Percentiles rank a stretch among this genome's conserved stretches.
Evolutionary conservation across 2,113 vertebrate species (phyloP).

Genomic region (Pseudolaguvia tuberculata): DNA sequence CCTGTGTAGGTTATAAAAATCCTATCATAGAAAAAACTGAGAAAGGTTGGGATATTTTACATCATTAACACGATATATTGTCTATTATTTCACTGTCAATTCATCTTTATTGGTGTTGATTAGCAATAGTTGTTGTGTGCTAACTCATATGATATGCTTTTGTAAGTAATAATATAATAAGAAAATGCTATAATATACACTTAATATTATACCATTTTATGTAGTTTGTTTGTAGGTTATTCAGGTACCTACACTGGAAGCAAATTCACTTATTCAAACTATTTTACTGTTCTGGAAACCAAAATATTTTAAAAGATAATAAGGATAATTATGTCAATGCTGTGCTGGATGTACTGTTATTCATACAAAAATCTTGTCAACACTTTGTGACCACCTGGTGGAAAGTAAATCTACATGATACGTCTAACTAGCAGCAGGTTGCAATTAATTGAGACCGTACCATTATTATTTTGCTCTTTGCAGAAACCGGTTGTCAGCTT

Average conservation of each 20-base stretch:
- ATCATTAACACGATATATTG: not conserved
- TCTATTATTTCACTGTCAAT: not conserved
- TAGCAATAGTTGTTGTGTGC: not conserved
- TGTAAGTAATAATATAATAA: not conserved
- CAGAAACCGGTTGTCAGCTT: conserved; percentile 50
- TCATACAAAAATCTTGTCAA: conserved; percentile 42
- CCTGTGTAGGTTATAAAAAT: too few relatives aligned
- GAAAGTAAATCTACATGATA: conserved; percentile 38
- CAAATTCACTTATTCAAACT: conserved; percentile 10
- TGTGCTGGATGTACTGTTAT: conserved; percentile 36
- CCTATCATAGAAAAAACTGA: too few relatives aligned
- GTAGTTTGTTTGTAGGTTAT: not conserved
- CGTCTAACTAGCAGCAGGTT: conserved; percentile 47
- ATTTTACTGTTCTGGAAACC: conserved; percentile 15
- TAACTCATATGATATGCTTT: not conserved
- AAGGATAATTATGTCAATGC: conserved; percentile 23
- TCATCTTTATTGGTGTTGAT: not conserved
- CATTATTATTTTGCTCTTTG: conserved; percentile 52
- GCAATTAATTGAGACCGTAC: conserved; percentile 50
- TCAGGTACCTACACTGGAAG: not conserved
- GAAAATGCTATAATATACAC: not conserved
- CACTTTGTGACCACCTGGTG: conserved; percentile 43
- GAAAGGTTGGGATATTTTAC: too few relatives aligned
- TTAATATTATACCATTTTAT: not conserved
- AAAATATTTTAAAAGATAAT: conserved; percentile 26